Conservation (phyloP, 2,888 invertebrate genomes). For the Thelaira solivaga region DNA sequence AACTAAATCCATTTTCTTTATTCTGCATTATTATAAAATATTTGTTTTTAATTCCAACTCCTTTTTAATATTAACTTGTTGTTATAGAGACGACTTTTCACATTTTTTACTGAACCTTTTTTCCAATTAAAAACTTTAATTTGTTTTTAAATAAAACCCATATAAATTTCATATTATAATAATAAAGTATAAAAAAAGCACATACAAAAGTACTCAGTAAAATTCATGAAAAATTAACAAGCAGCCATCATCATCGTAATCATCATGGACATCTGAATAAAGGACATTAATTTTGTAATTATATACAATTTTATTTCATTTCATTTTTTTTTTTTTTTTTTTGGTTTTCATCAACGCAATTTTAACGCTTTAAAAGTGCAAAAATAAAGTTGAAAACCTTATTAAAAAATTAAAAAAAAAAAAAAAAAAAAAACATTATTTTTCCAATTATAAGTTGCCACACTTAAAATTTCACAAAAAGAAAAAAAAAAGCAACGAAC, state of each 20-base stretch:
- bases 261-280: constrained; percentile 63
- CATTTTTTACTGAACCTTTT: constrained; percentile 12
- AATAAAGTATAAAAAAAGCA: too few species aligned
- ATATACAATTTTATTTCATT: constrained; percentile 59
- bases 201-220: constrained; percentile 5
- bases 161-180: constrained; percentile 18
- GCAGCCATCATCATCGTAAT: constrained; percentile 45
- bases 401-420: constrained; percentile 28
- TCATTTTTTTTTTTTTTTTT: not conserved
- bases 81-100: constrained; percentile 25
- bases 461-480: constrained; percentile 61
- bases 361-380: constrained; percentile 64
- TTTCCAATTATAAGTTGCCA: constrained; percentile 66
- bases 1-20: too few species aligned
- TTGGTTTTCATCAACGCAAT: constrained; percentile 68
- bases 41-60: constrained; percentile 15
- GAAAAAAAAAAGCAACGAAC: not conserved
- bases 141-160: constrained; percentile 50
- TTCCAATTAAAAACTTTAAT: constrained; percentile 61
- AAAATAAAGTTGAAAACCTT: constrained; percentile 56
- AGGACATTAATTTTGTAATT: constrained; percentile 75
- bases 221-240: constrained; percentile 47
- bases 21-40: too few species aligned
- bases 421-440: constrained; percentile 56
- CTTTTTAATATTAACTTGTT: constrained; percentile 35